Evolutionary conservation across 92 coral and sea anemone genomes (phyloP).

Genomic region (Porites evermanni): DNA sequence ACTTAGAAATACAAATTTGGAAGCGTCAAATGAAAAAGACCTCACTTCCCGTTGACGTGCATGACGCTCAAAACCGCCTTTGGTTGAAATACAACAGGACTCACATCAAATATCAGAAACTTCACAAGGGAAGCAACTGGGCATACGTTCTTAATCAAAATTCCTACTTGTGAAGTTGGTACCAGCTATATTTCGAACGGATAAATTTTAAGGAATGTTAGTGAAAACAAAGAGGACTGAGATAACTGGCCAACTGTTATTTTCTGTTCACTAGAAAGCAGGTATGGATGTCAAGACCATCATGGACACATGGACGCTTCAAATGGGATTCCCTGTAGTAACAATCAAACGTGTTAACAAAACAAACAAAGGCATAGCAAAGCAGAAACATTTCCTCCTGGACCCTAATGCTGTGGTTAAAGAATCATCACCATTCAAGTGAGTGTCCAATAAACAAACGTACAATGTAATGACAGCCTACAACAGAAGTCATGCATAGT

Average conservation of each 20-base stretch:
- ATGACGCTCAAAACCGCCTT: too few species aligned
- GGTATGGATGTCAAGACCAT: constrained; percentile 79
- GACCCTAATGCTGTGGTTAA: constrained; percentile 88
- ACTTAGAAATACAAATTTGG: too few species aligned
- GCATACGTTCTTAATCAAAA: too few species aligned
- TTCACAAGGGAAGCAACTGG: too few species aligned
- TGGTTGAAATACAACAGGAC: not conserved
- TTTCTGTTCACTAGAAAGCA: constrained; percentile 6
- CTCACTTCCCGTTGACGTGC: too few species aligned
- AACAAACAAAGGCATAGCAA: constrained; percentile 65
- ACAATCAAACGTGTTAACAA: constrained; percentile 69
- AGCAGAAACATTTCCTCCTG: constrained; percentile 88
- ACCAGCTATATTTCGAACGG: too few species aligned
- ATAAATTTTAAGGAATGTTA: too few species aligned
- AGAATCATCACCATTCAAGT: constrained; percentile 78
- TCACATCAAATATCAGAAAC: too few species aligned
- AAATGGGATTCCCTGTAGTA: constrained; percentile 97
- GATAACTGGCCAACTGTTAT: not conserved
- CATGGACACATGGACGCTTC: constrained; percentile 97
- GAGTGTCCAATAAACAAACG: constrained; percentile 19
- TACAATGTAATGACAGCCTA: not conserved
- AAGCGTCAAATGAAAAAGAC: too few species aligned
- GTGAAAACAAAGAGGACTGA: too few species aligned
- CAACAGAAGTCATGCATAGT: not conserved
- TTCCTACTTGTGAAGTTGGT: too few species aligned